phyloP scores from a whole-genome alignment of 2,113 vertebrate genomes.

The Ranitomeya variabilis region DNA sequence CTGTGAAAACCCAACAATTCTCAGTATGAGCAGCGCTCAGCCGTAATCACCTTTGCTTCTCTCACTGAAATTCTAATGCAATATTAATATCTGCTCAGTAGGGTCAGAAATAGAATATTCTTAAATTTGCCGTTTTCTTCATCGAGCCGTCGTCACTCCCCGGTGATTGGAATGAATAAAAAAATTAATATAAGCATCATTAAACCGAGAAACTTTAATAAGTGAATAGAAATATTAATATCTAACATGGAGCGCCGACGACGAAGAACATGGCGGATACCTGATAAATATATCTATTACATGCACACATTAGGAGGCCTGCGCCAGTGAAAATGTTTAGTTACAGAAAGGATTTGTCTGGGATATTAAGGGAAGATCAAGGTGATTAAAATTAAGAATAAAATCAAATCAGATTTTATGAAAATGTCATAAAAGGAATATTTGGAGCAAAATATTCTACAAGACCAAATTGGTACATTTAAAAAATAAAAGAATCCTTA shows the following conservation, averaged over 20 bases:
- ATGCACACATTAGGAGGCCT: not conserved
- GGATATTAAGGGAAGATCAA: not conserved
- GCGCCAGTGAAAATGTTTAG: not conserved
- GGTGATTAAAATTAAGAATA: not conserved
- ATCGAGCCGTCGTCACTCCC: not conserved
- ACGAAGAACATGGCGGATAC: not conserved
- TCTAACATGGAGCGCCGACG: not conserved
- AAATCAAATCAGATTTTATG: no score
- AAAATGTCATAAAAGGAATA: no score
- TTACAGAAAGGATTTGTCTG: not conserved
- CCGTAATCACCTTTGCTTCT: slow-evolving; percentile 21
- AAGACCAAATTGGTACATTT: no score
- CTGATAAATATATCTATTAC: slow-evolving; percentile 28
- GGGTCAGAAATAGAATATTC: slow-evolving; percentile 16
- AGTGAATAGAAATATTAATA: not conserved
- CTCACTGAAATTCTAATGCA: slow-evolving; percentile 13
- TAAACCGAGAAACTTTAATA: slow-evolving; percentile 4
- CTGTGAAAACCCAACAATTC: not conserved
- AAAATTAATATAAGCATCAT: slow-evolving; percentile 13
- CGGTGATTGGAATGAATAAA: not conserved
- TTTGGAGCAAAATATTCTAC: no score
- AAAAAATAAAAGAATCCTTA: no score
- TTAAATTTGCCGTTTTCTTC: slow-evolving; percentile 17
- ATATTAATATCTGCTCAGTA: slow-evolving; percentile 21
- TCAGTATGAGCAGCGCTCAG: not conserved